Evolutionary conservation across 2,888 invertebrate genomes (phyloP).

Genomic region (Drosophila conformis): DNA sequence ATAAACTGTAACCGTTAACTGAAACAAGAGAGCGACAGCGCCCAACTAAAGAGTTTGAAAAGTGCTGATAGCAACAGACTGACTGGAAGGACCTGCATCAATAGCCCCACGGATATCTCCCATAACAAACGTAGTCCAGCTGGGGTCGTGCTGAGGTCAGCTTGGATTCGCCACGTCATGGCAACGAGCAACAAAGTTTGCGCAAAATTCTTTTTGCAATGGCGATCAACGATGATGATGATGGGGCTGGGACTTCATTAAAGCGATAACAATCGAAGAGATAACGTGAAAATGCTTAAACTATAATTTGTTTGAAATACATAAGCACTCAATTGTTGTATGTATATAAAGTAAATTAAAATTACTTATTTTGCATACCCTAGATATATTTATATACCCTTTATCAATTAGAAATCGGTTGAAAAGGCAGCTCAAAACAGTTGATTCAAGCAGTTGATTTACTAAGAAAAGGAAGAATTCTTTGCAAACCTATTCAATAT

Average conservation of each 20-base stretch:
- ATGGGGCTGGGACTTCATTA: slow-evolving; percentile 56
- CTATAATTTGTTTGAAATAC: neutral
- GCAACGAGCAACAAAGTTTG: slow-evolving; percentile 58
- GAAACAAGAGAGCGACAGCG: slow-evolving; percentile 28
- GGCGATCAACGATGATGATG: slow-evolving; percentile 38
- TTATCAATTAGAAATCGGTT: neutral
- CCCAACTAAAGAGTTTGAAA: slow-evolving; percentile 62
- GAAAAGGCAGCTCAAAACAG: neutral
- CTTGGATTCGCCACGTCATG: slow-evolving; percentile 32
- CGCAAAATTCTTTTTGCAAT: slow-evolving; percentile 56
- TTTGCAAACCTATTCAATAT: too few species aligned
- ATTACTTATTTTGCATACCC: neutral
- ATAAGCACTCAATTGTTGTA: neutral
- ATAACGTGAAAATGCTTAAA: slow-evolving; percentile 23
- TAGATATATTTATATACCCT: neutral
- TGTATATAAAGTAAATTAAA: too few species aligned
- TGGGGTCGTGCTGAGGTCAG: neutral
- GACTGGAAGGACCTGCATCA: slow-evolving; percentile 74
- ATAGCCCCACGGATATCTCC: slow-evolving; percentile 45
- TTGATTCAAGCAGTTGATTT: neutral
- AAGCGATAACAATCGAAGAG: slow-evolving; percentile 56
- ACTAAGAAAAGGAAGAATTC: too few species aligned
- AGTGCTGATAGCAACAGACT: slow-evolving; percentile 77
- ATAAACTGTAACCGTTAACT: slow-evolving; percentile 80
- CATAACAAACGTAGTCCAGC: slow-evolving; percentile 25